These are phyloP conservation scores for Pachyuromys duprasi DNA, from an alignment of 2,797 vertebrate species.

Conservation along the genomic window DNA sequence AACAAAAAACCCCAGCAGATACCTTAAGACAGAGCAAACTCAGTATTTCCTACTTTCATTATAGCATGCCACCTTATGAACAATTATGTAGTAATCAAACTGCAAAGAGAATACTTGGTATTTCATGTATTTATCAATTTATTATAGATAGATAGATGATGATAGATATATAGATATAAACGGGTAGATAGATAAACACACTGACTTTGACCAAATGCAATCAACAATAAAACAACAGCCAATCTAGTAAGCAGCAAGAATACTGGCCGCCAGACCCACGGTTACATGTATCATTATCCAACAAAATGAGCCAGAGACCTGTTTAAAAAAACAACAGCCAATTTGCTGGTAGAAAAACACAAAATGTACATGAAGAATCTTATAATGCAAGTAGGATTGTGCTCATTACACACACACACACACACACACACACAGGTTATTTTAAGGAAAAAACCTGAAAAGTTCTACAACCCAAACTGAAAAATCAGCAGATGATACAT, in stretches of 20 bases:
- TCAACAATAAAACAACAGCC: neutral
- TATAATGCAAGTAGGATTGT: neutral
- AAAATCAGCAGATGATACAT: neutral
- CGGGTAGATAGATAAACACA: accelerated
- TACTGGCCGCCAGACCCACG: neutral
- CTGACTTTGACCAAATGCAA: neutral
- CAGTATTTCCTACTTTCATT: neutral
- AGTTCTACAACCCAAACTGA: neutral
- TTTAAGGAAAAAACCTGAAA: neutral
- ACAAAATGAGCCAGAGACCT: neutral
- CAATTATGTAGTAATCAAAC: neutral
- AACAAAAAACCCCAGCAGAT: too few species aligned
- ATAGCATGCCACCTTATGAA: neutral
- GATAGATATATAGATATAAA: too few species aligned
- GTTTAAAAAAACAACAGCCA: neutral
- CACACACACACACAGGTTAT: too few species aligned
- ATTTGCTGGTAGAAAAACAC: neutral
- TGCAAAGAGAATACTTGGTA: neutral
- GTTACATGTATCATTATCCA: neutral
- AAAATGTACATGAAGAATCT: neutral
- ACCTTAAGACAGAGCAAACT: neutral
- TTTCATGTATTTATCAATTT: neutral
- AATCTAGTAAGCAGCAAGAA: neutral
- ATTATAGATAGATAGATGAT: neutral
- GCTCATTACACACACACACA: neutral